phyloP scores from a whole-genome alignment of 2,797 vertebrate genomes.

The Ctenopoma kingsleyae region DNA sequence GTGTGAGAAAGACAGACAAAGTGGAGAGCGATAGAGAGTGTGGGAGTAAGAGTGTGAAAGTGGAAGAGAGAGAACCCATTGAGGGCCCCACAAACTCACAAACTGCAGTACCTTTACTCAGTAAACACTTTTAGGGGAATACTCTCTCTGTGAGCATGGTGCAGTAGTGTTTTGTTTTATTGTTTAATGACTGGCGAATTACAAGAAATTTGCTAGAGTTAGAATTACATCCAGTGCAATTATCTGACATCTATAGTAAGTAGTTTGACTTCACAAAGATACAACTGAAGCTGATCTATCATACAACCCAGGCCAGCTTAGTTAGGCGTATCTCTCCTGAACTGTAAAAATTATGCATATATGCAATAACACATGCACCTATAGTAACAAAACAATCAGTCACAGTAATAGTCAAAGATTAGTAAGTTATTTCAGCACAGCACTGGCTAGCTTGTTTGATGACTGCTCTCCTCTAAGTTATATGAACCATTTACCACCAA shows the following conservation, averaged over 20 bases:
- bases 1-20: constrained; percentile 18
- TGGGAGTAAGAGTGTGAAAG: constrained; percentile 41
- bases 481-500: not conserved
- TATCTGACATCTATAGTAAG: not conserved
- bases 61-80: constrained; percentile 15
- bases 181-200: not conserved
- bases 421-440: not conserved
- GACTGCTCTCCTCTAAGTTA: not conserved
- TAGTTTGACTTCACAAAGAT: not conserved
- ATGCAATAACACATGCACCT: too few relatives aligned
- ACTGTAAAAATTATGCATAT: too few relatives aligned
- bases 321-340: too few relatives aligned
- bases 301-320: too few relatives aligned
- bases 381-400: too few relatives aligned
- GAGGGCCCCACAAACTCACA: not conserved
- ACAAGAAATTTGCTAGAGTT: not conserved
- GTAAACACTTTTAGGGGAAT: constrained; percentile 4
- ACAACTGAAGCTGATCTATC: not conserved
- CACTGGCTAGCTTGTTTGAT: not conserved
- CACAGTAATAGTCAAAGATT: too few relatives aligned
- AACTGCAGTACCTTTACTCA: not conserved
- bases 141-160: not conserved
- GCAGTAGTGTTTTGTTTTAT: too few relatives aligned
- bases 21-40: constrained; percentile 22
- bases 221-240: not conserved